Base-by-base conservation (phyloP, 2,113 vertebrate genomes). In the Carassius gibelio region DNA sequence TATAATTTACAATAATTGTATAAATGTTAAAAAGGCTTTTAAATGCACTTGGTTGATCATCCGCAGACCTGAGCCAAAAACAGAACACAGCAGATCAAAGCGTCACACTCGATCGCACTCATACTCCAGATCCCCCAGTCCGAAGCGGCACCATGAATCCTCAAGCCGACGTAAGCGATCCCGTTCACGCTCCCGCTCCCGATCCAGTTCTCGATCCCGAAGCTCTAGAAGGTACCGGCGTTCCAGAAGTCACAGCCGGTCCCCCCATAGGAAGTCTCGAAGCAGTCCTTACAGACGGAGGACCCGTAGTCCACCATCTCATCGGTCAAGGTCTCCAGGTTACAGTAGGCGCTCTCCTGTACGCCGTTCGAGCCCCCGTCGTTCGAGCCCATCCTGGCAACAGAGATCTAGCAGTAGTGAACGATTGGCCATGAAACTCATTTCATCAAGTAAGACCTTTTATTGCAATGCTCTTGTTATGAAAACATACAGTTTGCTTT, bases 361-460 rank as follows among this genome's bases (percentile, higher is more conserved):
- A 11, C 78, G 88, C 0, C 81, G 88, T 21, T 79, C 82, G 2
- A 88, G 86, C 74, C 88, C 88, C 0, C 78, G 90, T 5, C 84
- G 92, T 26, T 26, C 26, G 36, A 85, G 45, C 48, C 90, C 93
- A 0, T 88, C 91, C 1, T 89, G 76, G 3, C 92, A 68, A 23
- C 75, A 45, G 50, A 90, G 92, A 0, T 94, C 94, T 19, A 89
- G 89, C 85, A 96, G 94, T 68, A 90, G 85, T 17, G 95, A 95
- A 8, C 91, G 92, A 77, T 85, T 88, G 23, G 90, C 90, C 77
- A 3, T 91, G 92, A 89, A 92, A 90, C 84, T 91, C 84, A n/a
- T 93, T 80, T 95, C 95, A 7, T 91, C 95, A 92, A 94, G 96
- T 96, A 90, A 66, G 57, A 79, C 26, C 0, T 59, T 10, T n/a